Conservation (phyloP, 2,113 vertebrate species). For the Thunnus thynnus region DNA sequence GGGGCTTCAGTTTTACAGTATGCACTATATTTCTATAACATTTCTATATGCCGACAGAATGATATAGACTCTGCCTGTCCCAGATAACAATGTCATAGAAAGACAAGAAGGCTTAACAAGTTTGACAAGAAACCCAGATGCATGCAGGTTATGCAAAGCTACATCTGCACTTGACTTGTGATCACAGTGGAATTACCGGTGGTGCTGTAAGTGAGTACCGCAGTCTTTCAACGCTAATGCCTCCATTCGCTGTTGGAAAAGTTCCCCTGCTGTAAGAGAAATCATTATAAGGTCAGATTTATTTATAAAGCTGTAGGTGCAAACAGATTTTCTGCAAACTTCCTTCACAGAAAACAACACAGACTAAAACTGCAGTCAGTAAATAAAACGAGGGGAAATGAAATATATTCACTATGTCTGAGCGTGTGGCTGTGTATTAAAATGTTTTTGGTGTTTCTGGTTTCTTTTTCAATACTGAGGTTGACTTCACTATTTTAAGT, state of each 20-base stretch:
- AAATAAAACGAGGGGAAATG: neutral
- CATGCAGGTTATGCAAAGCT: neutral
- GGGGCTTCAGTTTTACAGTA: neutral
- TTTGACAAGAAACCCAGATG: neutral
- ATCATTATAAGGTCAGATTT: conserved; percentile 18
- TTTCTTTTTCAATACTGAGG: neutral
- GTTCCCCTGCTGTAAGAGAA: neutral
- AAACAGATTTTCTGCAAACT: neutral
- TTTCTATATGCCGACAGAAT: neutral
- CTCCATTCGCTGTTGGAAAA: neutral
- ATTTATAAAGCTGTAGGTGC: conserved; percentile 8
- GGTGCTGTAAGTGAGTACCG: conserved; percentile 14
- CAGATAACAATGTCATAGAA: neutral
- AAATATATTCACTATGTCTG: neutral
- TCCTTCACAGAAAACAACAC: neutral
- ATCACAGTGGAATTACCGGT: neutral
- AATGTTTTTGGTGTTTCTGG: neutral
- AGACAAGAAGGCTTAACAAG: neutral
- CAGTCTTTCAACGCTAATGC: neutral
- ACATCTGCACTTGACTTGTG: conserved; percentile 14
- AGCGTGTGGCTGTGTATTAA: neutral
- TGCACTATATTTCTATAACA: neutral
- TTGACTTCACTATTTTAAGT: neutral
- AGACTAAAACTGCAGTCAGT: neutral
- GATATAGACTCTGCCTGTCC: neutral